Evolutionary conservation across 2,113 vertebrate genomes (phyloP).

Genomic region (Onychostruthus taczanowskii): DNA sequence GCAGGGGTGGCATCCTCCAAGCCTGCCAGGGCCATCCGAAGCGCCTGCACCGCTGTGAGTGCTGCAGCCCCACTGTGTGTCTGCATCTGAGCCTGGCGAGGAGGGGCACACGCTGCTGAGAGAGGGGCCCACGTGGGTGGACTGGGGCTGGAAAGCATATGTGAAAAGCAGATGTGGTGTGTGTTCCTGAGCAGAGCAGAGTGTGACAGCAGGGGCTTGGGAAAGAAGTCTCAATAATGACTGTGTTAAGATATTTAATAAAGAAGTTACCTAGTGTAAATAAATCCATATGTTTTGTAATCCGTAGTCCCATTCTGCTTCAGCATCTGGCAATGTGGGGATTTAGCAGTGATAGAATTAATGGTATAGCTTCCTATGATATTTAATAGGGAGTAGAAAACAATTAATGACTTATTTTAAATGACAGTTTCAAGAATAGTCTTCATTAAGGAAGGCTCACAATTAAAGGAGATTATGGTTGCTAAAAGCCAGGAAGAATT

Average conservation of each 20-base stretch:
- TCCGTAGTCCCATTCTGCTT: constrained; percentile 46
- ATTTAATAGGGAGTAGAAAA: constrained; percentile 40
- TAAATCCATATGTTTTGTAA: constrained; percentile 72
- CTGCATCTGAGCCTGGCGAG: not conserved
- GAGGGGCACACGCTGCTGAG: not conserved
- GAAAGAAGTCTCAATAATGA: constrained; percentile 69
- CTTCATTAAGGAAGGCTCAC: constrained; percentile 15
- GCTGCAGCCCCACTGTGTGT: not conserved
- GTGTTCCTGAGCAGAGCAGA: constrained; percentile 25
- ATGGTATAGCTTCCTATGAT: constrained; percentile 50
- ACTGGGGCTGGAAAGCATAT: constrained; percentile 57
- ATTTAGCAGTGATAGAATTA: constrained; percentile 52
- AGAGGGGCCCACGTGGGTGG: constrained; percentile 32
- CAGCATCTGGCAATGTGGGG: constrained; percentile 53
- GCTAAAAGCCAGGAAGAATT: constrained; percentile 17
- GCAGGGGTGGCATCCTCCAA: not conserved
- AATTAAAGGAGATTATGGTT: constrained; percentile 42
- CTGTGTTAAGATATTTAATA: constrained; percentile 73
- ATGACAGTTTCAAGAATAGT: constrained; percentile 45
- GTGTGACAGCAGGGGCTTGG: constrained; percentile 70
- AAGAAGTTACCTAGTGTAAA: constrained; percentile 74
- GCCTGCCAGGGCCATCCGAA: not conserved
- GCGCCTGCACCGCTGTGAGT: not conserved
- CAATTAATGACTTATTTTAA: constrained; percentile 60
- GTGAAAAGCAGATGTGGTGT: constrained; percentile 69